phyloP scores from a whole-genome alignment of 2,888 invertebrate species.

The Eudasyphora cyanicolor region DNA sequence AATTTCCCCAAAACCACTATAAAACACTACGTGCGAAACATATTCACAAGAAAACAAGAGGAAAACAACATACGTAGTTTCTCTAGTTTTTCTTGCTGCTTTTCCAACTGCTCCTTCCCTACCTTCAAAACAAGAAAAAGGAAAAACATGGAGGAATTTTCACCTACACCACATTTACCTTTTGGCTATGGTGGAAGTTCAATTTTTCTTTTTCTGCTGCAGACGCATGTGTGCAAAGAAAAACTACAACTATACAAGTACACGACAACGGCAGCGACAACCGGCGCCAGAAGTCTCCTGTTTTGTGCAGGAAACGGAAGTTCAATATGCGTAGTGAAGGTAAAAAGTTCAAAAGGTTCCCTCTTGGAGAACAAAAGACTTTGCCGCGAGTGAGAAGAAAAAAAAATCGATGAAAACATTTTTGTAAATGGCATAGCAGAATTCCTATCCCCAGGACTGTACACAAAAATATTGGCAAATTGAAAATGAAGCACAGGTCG shows the following conservation, averaged over 20 bases:
- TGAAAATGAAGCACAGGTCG: no score
- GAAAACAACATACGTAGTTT: neutral
- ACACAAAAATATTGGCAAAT: no score
- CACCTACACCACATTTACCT: neutral
- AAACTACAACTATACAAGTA: constrained; percentile 40
- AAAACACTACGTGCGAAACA: neutral
- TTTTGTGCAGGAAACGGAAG: constrained; percentile 48
- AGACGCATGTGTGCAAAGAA: neutral
- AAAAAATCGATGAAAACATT: no score
- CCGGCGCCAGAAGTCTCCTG: constrained; percentile 62
- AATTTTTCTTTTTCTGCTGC: neutral
- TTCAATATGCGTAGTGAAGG: constrained; percentile 48
- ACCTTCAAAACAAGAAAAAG: neutral
- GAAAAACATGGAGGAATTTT: neutral
- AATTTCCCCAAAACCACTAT: constrained; percentile 29
- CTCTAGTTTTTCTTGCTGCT: neutral
- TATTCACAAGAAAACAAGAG: neutral
- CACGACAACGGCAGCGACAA: no score
- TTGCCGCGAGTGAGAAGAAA: neutral
- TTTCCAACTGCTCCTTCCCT: neutral
- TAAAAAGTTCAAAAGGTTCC: neutral
- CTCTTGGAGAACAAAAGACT: neutral
- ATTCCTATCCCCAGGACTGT: no score
- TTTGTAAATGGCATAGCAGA: no score
- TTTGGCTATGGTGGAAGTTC: neutral